These are phyloP conservation scores for Drosophila prolongata DNA, from an alignment of 2,888 invertebrate species.

Conservation along the genomic window DNA sequence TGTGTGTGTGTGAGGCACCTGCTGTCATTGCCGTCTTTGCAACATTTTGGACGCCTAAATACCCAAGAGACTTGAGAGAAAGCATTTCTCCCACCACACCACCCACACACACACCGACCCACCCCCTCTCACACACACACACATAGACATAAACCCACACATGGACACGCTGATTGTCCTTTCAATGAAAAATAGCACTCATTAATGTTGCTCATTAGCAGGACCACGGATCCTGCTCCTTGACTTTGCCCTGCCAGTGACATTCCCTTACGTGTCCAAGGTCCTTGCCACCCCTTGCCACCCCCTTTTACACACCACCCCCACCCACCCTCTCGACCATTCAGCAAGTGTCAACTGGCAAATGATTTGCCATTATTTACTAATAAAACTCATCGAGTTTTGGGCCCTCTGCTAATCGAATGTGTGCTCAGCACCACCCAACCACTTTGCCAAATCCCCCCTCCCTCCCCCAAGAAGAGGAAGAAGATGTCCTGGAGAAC, in stretches of 20 bases:
- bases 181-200: slow-evolving; percentile 80
- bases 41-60: slow-evolving; percentile 65
- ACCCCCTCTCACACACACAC: slow-evolving; percentile 8
- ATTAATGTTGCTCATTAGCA: slow-evolving; percentile 84
- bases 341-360: slow-evolving; percentile 82
- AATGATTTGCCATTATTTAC: slow-evolving; percentile 84
- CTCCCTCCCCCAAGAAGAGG: background rate
- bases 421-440: slow-evolving; percentile 21
- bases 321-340: slow-evolving; percentile 21
- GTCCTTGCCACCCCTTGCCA: background rate
- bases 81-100: slow-evolving; percentile 8
- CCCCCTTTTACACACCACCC: background rate
- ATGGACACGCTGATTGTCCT: slow-evolving; percentile 59
- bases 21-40: slow-evolving; percentile 66
- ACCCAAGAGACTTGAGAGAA: slow-evolving; percentile 62
- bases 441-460: slow-evolving; percentile 2
- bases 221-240: slow-evolving; percentile 32
- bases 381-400: slow-evolving; percentile 82
- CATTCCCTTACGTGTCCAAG: slow-evolving; percentile 7
- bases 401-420: slow-evolving; percentile 66
- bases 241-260: slow-evolving; percentile 34
- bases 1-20: slow-evolving; percentile 56
- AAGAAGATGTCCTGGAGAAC: slow-evolving; percentile 23
- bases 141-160: slow-evolving; percentile 11
- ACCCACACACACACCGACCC: slow-evolving; percentile 7